phyloP scores from a whole-genome alignment of 1,140 invertebrate species.

The Latrodectus geometricus region DNA sequence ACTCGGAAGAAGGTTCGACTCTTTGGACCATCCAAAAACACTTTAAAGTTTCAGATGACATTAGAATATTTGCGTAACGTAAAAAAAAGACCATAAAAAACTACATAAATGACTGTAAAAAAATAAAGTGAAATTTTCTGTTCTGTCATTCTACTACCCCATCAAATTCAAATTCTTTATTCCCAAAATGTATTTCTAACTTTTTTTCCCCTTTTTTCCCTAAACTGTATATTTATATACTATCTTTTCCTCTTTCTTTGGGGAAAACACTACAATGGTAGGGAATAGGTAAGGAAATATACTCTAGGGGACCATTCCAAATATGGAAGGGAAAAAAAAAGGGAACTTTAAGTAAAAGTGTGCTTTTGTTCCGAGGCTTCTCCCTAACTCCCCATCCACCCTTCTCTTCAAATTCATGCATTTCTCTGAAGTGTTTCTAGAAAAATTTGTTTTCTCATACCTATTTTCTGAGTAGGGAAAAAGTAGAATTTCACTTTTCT shows the following conservation, averaged over 20 bases:
- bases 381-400: not conserved
- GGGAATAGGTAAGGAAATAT: slow-evolving; percentile 53
- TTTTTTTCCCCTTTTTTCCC: slow-evolving; percentile 20
- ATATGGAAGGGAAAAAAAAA: slow-evolving; percentile 28
- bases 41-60: slow-evolving; percentile 61
- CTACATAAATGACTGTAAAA: slow-evolving; percentile 16
- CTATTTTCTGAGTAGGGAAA: slow-evolving; percentile 21
- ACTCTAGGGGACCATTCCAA: slow-evolving; percentile 44
- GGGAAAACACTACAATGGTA: slow-evolving; percentile 37
- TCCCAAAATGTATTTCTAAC: slow-evolving; percentile 44
- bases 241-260: not conserved
- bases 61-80: slow-evolving; percentile 44
- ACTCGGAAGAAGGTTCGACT: not conserved
- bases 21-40: slow-evolving; percentile 54
- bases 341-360: slow-evolving; percentile 4
- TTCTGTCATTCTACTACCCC: slow-evolving; percentile 41
- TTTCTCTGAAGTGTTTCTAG: slow-evolving; percentile 5
- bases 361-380: slow-evolving; percentile 4
- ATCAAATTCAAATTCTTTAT: slow-evolving; percentile 61
- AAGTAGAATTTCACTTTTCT: slow-evolving; percentile 61
- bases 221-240: slow-evolving; percentile 60
- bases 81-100: slow-evolving; percentile 7
- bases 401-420: slow-evolving; percentile 54
- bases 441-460: slow-evolving; percentile 59
- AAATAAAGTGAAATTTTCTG: slow-evolving; percentile 17